Base-by-base conservation (phyloP, 2,888 invertebrate genomes). In the Drosophila tripunctata region DNA sequence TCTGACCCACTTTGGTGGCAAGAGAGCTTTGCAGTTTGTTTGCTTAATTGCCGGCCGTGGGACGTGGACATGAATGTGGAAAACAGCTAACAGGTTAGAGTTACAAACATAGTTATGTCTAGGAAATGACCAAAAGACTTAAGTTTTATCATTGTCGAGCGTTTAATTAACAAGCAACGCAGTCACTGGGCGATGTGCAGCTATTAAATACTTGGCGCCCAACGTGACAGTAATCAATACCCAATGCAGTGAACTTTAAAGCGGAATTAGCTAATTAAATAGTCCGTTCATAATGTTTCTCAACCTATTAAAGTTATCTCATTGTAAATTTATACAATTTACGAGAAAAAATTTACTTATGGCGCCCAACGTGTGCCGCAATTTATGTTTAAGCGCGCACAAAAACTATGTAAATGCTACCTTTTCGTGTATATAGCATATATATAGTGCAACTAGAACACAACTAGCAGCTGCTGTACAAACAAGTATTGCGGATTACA, bases 31-130 rank as follows among this genome's bases (percentile, higher is more conserved):
- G 71, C 56, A 24, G 74, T 63, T 75, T 80, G 52, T 68, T 77
- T 66, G 72, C 77, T 81, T 81, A 79, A 83, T 83, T 79, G 77
- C 77, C 68, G 55, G 64, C 64, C 75, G 81, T 83, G 78, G 81
- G 84, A 60, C 14, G 76, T 57, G 55, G 22, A 24, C 10, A 12
- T 35, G 36, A 8, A 24, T 22, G 38, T 40, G 43, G 15, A 45
- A 51, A 65, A 57, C 15, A 35, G 22, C 27, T 31, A 68, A 68
- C 72, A 36, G 68, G 65, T 68, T 72, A n/a, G n/a, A n/a, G n/a
- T n/a, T n/a, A n/a, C n/a, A n/a, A n/a, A n/a, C n/a, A 64, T 68
- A 47, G 33, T 68, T 52, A 50, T 52, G 68, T 38, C 44, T 48
- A 30, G 27, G 24, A 54, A 68, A 55, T 63, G 65, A 44, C 50